phyloP scores from a whole-genome alignment of 2,888 invertebrate species.

The Altica lythri region DNA sequence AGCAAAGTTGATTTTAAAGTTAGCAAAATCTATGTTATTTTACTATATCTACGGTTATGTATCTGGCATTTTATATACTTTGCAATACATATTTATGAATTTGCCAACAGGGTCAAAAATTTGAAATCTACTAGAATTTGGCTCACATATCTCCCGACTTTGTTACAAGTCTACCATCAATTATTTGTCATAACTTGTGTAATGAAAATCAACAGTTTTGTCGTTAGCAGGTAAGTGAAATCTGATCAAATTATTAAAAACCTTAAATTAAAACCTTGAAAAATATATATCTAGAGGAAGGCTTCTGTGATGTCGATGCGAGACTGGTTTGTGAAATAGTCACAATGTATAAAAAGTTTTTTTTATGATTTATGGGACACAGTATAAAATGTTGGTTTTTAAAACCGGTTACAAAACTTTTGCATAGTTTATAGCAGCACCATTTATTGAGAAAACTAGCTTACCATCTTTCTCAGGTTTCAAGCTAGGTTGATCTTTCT shows the following conservation, averaged over 20 bases:
- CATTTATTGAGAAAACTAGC: too few relatives aligned
- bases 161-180: constrained; percentile 12
- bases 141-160: constrained; percentile 6
- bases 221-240: constrained; percentile 4
- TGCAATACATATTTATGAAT: constrained; percentile 6
- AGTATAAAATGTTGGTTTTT: too few relatives aligned
- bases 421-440: too few relatives aligned
- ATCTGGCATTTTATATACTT: constrained; percentile 2
- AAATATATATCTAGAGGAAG: too few relatives aligned
- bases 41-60: not conserved
- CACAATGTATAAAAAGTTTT: too few relatives aligned
- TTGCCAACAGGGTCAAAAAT: not conserved
- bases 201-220: constrained; percentile 3
- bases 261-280: too few relatives aligned
- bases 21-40: not conserved
- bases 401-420: too few relatives aligned
- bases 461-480: too few relatives aligned
- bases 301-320: too few relatives aligned
- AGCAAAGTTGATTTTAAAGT: not conserved
- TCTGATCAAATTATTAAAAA: not conserved
- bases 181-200: constrained; percentile 6
- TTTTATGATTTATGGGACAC: too few relatives aligned
- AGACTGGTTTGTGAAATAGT: too few relatives aligned
- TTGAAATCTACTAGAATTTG: not conserved
- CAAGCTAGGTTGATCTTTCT: too few relatives aligned